A percentile compares a stretch with the other conserved stretches of the same genome.
These are phyloP conservation scores for Aeoliscus strigatus DNA, from an alignment of 2,797 vertebrate species.

Conservation along the genomic window DNA sequence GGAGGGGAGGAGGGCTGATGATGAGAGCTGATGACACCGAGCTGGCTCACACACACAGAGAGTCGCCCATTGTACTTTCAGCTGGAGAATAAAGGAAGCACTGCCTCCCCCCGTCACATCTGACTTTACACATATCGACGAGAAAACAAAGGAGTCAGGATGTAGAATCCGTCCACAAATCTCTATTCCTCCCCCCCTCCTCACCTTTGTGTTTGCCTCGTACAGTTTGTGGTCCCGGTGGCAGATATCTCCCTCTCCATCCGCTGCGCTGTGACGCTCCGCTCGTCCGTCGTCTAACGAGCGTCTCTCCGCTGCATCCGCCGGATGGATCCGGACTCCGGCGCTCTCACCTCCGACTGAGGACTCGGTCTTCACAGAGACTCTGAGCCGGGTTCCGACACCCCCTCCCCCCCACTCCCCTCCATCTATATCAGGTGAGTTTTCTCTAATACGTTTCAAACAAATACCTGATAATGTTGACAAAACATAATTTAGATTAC, in stretches of 20 bases:
- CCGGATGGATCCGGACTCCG: constrained; percentile 28
- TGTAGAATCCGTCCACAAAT: constrained; percentile 37
- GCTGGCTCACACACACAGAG: constrained; percentile 36
- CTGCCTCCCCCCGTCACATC: constrained; percentile 31
- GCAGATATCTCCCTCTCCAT: constrained; percentile 8
- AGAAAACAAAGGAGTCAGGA: constrained; percentile 38
- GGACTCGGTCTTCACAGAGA: constrained; percentile 18
- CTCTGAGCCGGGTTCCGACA: constrained; percentile 26
- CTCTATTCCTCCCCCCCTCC: background rate
- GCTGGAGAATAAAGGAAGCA: constrained; percentile 24
- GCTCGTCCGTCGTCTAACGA: constrained; percentile 14
- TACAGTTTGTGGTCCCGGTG: background rate
- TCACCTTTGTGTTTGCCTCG: too few relatives aligned
- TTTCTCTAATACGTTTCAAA: background rate
- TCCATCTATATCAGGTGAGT: constrained; percentile 41
- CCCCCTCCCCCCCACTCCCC: constrained; percentile 3
- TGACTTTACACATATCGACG: constrained; percentile 45
- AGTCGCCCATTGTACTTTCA: constrained; percentile 42
- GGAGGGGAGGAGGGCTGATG: constrained; percentile 39
- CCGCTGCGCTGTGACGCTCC: constrained; percentile 15
- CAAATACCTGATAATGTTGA: too few relatives aligned
- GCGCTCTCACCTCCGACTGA: constrained; percentile 15
- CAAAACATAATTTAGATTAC: too few relatives aligned
- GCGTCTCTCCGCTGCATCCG: constrained; percentile 21
- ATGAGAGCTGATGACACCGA: constrained; percentile 42